Conservation (phyloP, 2,888 invertebrate genomes). For the Dynastes hyllus region DNA sequence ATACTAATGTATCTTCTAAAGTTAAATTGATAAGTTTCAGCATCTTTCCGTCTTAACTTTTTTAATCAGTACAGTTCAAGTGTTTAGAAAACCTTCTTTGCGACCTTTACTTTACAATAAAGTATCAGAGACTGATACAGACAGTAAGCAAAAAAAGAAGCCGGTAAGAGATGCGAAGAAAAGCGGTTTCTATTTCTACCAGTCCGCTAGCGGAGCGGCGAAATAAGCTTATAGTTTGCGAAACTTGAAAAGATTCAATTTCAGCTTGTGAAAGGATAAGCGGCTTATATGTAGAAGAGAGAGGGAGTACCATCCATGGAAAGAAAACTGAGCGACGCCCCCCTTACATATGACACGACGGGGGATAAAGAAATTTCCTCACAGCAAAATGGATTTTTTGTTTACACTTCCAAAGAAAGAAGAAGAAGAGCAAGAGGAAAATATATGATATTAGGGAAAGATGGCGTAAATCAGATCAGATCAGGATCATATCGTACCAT, state of each 20-base stretch:
- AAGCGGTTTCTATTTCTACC: not conserved
- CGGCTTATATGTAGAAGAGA: not conserved
- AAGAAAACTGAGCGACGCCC: no score
- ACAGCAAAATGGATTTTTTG: no score
- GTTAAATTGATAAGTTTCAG: no score
- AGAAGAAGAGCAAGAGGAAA: no score
- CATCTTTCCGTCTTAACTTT: not conserved
- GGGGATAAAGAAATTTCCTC: no score
- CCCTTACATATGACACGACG: no score
- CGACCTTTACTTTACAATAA: not conserved
- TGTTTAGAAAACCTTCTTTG: not conserved
- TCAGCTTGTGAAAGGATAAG: slow-evolving; percentile 17
- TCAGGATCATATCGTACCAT: no score
- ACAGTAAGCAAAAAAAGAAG: not conserved
- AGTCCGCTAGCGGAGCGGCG: not conserved
- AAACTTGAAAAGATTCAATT: slow-evolving; percentile 18
- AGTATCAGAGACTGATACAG: not conserved
- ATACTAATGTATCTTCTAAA: no score
- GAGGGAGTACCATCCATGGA: no score
- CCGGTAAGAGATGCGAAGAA: not conserved
- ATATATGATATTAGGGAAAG: no score
- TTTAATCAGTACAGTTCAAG: not conserved
- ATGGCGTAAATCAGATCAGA: no score
- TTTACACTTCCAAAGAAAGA: no score
- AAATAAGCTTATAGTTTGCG: slow-evolving; percentile 26